Evolutionary conservation across 2,797 vertebrate genomes (phyloP).

Genomic region (Acipenser transmontanus): DNA sequence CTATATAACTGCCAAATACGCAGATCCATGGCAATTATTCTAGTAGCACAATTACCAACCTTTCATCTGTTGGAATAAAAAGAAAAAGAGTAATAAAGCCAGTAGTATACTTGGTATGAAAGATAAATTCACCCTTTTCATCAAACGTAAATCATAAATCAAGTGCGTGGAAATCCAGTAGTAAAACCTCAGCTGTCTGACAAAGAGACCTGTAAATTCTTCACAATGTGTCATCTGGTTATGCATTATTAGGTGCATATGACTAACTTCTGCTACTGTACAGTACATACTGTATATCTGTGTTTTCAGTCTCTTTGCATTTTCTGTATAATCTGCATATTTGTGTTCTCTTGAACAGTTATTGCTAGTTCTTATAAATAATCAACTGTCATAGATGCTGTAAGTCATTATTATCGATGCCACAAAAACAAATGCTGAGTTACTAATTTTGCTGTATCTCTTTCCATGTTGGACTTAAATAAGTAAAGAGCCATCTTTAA

Average conservation of each 20-base stretch:
- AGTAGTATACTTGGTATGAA: background rate
- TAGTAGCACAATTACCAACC: background rate
- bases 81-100: background rate
- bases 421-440: background rate
- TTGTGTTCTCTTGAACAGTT: background rate
- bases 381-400: background rate
- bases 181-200: constrained; percentile 64
- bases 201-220: constrained; percentile 57
- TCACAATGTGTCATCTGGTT: constrained; percentile 14
- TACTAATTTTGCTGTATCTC: background rate
- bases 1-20: background rate
- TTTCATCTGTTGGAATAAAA: background rate
- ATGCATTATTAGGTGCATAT: background rate
- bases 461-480: background rate
- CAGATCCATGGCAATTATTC: background rate
- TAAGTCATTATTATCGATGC: background rate
- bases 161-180: constrained; percentile 54
- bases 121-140: background rate
- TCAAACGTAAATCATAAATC: constrained; percentile 2
- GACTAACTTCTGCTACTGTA: background rate
- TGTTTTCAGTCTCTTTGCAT: background rate
- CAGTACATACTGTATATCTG: background rate
- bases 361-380: background rate
- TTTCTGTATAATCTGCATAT: background rate
- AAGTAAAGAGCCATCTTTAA: background rate